Conservation (phyloP, 2,113 vertebrate species). For the Donacobius atricapilla region DNA sequence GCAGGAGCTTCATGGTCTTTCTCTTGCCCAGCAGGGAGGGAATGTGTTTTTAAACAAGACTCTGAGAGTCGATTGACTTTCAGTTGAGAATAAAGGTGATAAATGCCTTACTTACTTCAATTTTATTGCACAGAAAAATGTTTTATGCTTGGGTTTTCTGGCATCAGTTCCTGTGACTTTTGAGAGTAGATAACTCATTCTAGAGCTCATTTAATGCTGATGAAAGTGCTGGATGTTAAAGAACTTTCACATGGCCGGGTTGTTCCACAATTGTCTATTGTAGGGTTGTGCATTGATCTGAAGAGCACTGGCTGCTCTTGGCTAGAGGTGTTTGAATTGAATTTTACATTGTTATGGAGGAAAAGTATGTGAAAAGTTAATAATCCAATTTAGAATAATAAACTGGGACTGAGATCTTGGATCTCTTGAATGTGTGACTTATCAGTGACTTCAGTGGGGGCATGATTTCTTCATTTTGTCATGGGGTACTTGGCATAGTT, state of each 20-base stretch:
- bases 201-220: background rate
- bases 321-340: background rate
- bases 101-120: conserved; percentile 7
- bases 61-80: background rate
- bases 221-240: background rate
- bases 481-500: background rate
- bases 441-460: background rate
- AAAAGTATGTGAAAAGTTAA: background rate
- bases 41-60: background rate
- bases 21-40: background rate
- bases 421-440: background rate
- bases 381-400: background rate
- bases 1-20: background rate
- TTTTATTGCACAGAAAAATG: background rate
- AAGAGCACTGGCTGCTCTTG: background rate
- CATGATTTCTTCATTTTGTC: background rate
- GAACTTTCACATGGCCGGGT: background rate
- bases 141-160: conserved; percentile 16
- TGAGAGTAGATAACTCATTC: conserved; percentile 12
- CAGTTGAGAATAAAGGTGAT: background rate
- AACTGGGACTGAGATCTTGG: background rate
- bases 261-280: background rate
- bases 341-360: background rate
- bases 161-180: background rate
- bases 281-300: background rate